Conservation (phyloP, 2,113 vertebrate genomes). For the Marmota flaviventris region DNA sequence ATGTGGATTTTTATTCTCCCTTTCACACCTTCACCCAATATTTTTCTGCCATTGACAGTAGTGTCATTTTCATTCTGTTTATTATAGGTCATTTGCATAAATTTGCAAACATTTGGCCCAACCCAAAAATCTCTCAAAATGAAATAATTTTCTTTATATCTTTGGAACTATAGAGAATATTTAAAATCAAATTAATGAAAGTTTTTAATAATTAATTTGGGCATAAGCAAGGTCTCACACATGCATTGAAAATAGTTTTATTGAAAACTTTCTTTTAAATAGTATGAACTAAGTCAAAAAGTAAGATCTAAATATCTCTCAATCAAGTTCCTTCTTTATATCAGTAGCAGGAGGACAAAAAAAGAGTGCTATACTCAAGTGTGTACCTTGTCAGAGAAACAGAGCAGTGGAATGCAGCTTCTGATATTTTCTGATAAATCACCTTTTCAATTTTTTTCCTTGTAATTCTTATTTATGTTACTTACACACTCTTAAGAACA, state of each 20-base stretch:
- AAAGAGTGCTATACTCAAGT: background rate
- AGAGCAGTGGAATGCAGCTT: background rate
- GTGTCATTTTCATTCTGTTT: background rate
- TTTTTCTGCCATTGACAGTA: background rate
- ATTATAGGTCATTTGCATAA: background rate
- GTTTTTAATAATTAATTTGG: background rate
- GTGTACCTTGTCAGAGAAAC: background rate
- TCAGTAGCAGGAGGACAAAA: background rate
- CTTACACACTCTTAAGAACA: background rate
- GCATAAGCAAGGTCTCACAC: background rate
- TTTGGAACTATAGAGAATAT: background rate
- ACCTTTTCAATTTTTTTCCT: background rate
- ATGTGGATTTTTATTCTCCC: background rate
- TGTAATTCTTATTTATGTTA: background rate
- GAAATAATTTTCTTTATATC: background rate
- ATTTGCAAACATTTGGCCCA: background rate
- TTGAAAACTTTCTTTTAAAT: background rate
- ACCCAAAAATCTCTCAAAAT: background rate
- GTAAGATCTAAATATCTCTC: background rate
- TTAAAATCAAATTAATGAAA: background rate
- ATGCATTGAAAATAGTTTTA: background rate
- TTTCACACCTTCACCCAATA: background rate
- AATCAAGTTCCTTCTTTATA: background rate
- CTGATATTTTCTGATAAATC: background rate
- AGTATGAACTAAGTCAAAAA: background rate